Conservation (phyloP, 2,888 invertebrate species). For the Cybosia mesomella region DNA sequence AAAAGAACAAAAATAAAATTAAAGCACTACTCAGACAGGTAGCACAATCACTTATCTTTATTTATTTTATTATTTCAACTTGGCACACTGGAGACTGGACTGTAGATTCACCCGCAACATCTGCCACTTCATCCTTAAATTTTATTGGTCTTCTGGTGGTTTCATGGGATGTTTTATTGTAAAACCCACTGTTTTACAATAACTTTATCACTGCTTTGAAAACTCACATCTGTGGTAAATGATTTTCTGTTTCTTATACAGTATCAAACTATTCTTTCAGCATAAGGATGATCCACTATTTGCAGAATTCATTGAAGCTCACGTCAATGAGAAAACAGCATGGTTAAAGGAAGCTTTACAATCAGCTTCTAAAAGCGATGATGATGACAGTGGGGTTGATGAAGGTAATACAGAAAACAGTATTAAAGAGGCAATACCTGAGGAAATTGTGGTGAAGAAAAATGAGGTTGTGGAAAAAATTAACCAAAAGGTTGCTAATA, state of each 20-base stretch:
- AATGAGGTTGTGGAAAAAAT: constrained; percentile 61
- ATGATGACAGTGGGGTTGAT: constrained; percentile 71
- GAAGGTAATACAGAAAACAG: constrained; percentile 49
- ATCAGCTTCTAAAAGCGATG: constrained; percentile 69
- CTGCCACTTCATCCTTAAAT: neutral
- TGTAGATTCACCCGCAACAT: neutral
- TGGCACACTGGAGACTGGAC: neutral
- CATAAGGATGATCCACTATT: constrained; percentile 96
- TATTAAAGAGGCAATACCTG: constrained; percentile 17
- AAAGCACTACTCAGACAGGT: constrained; percentile 90
- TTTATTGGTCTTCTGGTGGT: too few species aligned
- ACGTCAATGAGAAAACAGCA: constrained; percentile 85
- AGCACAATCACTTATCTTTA: constrained; percentile 25
- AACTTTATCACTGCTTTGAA: neutral
- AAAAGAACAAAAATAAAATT: constrained; percentile 85
- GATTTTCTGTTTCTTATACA: neutral
- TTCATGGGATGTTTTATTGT: too few species aligned
- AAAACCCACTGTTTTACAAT: neutral
- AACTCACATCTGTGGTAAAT: neutral
- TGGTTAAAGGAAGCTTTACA: constrained; percentile 78
- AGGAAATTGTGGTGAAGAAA: constrained; percentile 34
- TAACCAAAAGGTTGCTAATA: constrained; percentile 88
- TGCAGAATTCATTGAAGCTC: constrained; percentile 95
- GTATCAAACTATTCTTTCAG: constrained; percentile 68
- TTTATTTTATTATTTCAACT: neutral